Base-by-base conservation (phyloP, 2,113 vertebrate genomes). In the mouse (Mus musculus) region DNA sequence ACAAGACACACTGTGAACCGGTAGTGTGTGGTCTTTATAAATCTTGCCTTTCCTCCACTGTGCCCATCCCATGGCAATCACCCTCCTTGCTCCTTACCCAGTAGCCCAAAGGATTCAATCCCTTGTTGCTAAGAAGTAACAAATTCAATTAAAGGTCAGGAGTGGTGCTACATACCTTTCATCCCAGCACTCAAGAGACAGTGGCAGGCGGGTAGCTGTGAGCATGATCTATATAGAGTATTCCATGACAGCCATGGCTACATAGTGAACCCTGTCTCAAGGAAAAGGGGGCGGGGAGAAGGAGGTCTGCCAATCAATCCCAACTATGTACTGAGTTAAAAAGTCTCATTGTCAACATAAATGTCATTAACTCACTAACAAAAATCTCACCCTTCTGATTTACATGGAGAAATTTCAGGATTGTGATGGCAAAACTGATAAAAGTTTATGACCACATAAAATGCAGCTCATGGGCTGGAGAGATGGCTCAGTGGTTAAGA, bases 331-430 rank as follows among this genome's bases (percentile, higher is more conserved):
- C n/a, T 63, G 9, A 76, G 71, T 86, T 90, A 49, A 87, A 89
- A 91, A 90, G 54, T 80, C 82, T 85, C 54, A 93, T 63, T 30
- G 59, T 75, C 33, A 85, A 11, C 46, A 77, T 78, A 89, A 91
- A 61, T 36, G 52, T 84, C 61, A 92, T 90, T 85, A 89, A 89
- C 76, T 95, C 69, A 91, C 33, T 92, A 92, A 75, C 75, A 72
- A 67, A 77, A 95, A 73, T 75, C 54, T 89, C 52, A 33, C 1
- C 36, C 88, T 49, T 6, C 39, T 69, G 2, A 82, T 82, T 82
- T 93, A 87, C 67, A 67, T 6, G 10, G 36, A 91, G 39, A 89
- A 28, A 33, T 93, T 94, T 88, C 82, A 91, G 90, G n/a, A n/a
- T 67, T 54, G 89, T 16, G 39, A 86, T 85, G 89, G 88, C 28